These are phyloP conservation scores for Empis stercorea DNA, from an alignment of 2,888 invertebrate genomes.

Conservation along the genomic window DNA sequence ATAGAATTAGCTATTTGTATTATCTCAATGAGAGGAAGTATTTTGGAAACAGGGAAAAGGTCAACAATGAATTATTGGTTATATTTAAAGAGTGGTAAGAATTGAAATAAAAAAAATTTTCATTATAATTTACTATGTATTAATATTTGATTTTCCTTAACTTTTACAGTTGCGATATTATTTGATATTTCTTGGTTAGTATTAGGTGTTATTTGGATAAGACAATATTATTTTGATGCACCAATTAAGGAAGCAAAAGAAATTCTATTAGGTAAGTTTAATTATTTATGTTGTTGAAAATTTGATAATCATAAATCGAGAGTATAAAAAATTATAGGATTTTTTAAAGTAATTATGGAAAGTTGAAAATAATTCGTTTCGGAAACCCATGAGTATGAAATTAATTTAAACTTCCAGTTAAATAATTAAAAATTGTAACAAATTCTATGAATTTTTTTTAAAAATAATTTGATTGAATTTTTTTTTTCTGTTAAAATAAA, in stretches of 20 bases:
- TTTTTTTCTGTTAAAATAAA: too few species aligned
- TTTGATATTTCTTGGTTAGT: slow-evolving; percentile 63
- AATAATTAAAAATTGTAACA: too few species aligned
- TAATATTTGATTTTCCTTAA: too few species aligned
- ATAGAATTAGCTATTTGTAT: slow-evolving; percentile 59
- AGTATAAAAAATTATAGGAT: too few species aligned
- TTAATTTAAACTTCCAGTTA: too few species aligned
- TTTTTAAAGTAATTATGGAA: too few species aligned
- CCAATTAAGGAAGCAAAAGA: slow-evolving; percentile 56
- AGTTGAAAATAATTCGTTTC: too few species aligned
- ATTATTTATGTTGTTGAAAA: too few species aligned
- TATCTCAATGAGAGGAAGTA: slow-evolving; percentile 66
- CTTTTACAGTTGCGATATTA: slow-evolving; percentile 55
- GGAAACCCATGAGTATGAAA: too few species aligned
- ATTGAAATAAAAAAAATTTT: slow-evolving; percentile 9
- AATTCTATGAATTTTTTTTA: too few species aligned
- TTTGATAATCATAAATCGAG: too few species aligned
- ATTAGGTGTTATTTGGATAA: slow-evolving; percentile 59
- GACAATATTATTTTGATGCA: slow-evolving; percentile 52
- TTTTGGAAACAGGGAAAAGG: slow-evolving; percentile 60
- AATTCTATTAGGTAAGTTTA: slow-evolving; percentile 54
- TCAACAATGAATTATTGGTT: slow-evolving; percentile 66
- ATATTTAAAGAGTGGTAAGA: slow-evolving; percentile 63
- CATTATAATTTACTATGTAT: not conserved
- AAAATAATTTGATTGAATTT: too few species aligned